These are phyloP conservation scores for Cheilosia pagana DNA, from an alignment of 2,888 invertebrate genomes.

Conservation along the genomic window DNA sequence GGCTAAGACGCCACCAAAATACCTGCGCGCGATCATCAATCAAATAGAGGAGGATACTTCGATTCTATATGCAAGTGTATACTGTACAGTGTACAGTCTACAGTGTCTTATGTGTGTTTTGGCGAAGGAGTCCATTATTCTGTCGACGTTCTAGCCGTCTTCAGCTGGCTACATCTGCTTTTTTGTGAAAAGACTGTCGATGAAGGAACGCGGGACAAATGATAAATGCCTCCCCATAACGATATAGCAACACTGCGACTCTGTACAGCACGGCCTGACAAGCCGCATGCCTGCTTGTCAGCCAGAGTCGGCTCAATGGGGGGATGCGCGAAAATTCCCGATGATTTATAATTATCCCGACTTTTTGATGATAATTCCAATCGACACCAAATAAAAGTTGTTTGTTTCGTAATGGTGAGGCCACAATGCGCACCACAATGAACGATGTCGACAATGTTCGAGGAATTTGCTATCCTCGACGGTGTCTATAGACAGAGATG, in stretches of 20 bases:
- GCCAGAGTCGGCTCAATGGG: constrained; percentile 41
- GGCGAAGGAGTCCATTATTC: constrained; percentile 68
- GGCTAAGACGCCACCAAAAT: constrained; percentile 51
- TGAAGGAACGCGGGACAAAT: constrained; percentile 55
- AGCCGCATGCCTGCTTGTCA: constrained; percentile 30
- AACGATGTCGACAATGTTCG: constrained; percentile 53
- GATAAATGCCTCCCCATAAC: constrained; percentile 72
- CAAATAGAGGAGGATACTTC: constrained; percentile 40
- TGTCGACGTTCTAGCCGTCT: constrained; percentile 16
- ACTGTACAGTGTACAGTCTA: neutral
- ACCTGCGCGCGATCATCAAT: constrained; percentile 61
- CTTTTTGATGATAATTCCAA: constrained; percentile 75
- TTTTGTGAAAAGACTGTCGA: constrained; percentile 39
- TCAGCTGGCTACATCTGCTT: constrained; percentile 2
- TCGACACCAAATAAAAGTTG: constrained; percentile 74
- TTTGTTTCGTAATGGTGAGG: constrained; percentile 64
- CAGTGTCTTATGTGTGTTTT: constrained; percentile 52
- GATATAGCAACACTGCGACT: constrained; percentile 32
- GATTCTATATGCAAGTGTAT: neutral
- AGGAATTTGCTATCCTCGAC: constrained; percentile 49
- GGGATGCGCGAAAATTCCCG: constrained; percentile 62
- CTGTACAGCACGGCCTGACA: constrained; percentile 5
- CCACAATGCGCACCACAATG: constrained; percentile 55
- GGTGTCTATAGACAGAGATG: constrained; percentile 2
- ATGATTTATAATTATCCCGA: constrained; percentile 76